Evolutionary conservation across 2,797 vertebrate genomes (phyloP), one percentile per base, ranked within the genome.

Genomic region (Pygocentrus nattereri): DNA sequence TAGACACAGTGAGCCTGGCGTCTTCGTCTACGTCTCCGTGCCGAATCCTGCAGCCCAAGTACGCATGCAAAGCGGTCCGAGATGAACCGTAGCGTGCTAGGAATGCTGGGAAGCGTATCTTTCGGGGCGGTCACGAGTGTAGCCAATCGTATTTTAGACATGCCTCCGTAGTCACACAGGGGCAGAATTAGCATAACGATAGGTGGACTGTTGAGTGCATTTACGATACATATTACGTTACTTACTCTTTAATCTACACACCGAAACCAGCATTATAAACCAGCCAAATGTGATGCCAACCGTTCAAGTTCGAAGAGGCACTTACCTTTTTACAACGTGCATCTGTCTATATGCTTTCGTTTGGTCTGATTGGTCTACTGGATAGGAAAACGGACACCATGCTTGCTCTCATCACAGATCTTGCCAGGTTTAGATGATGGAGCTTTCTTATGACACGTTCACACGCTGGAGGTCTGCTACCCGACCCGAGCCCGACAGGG

Each of bases 181-280:
- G 87, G 86, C 89, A 70, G 87, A 85, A 82, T 85, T 93, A 93
- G 92, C 75, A 34, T 88, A 89, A 89, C 77, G 68, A 86, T 93
- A 93, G 91, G 89, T 88, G 91, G 92, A 93, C 89, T 90, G 91
- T 89, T 88, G 89, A 89, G 89, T 92, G 88, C 92, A 88, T 92
- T 86, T 88, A 88, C 88, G 49, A 71, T 90, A 87, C 89, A 89
- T 88, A 13, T 87, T 88, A 86, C 67, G 59, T 31, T 34, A 30
- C 54, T 72, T 90, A 91, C 89, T 88, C 90, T 79, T 71, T 19
- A 88, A 92, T 90, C 74, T 73, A 67, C 72, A 91, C 93, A 94
- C 94, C 91, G 91, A 92, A 94, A 95, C 95, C 95, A 94, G 94
- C 94, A 92, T 94, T 93, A 88, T 86, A 87, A 93, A 93, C 93